phyloP scores from a whole-genome alignment of 2,888 invertebrate species.

The Sinelater perroti region DNA sequence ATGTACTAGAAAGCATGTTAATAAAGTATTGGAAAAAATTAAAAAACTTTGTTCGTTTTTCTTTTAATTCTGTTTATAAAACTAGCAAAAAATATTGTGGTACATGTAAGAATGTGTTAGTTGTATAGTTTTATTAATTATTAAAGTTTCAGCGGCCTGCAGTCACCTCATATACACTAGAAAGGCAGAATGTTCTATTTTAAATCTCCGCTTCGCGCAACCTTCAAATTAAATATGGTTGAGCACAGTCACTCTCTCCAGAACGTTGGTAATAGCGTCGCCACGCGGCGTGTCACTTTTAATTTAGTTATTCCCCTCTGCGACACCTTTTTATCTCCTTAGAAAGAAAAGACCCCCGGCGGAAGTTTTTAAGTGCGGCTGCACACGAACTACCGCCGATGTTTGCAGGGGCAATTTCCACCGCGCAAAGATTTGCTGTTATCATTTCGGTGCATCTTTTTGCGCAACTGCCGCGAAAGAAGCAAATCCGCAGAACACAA shows the following conservation, averaged over 20 bases:
- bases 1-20: too few species aligned
- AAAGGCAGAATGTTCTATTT: not conserved
- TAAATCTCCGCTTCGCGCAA: constrained; percentile 6
- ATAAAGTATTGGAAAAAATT: too few species aligned
- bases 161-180: too few species aligned
- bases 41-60: too few species aligned
- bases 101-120: too few species aligned
- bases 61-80: too few species aligned
- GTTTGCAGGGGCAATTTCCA: not conserved
- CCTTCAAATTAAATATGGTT: constrained; percentile 25
- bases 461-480: too few species aligned
- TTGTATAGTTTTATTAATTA: too few species aligned
- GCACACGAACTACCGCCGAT: not conserved
- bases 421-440: not conserved
- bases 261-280: constrained; percentile 12
- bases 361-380: not conserved
- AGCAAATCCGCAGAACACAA: not conserved
- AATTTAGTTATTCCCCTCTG: constrained; percentile 25
- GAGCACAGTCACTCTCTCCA: constrained; percentile 17
- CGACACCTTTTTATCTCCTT: constrained; percentile 15
- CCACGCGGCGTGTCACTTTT: constrained; percentile 25
- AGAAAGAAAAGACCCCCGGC: constrained; percentile 2
- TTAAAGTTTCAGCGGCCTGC: too few species aligned
- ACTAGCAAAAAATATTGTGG: too few species aligned
- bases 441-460: too few species aligned